Percentiles rank a stretch among this genome's conserved stretches.
phyloP scores from a whole-genome alignment of 2,113 vertebrate genomes.

The Leiothrix lutea region DNA sequence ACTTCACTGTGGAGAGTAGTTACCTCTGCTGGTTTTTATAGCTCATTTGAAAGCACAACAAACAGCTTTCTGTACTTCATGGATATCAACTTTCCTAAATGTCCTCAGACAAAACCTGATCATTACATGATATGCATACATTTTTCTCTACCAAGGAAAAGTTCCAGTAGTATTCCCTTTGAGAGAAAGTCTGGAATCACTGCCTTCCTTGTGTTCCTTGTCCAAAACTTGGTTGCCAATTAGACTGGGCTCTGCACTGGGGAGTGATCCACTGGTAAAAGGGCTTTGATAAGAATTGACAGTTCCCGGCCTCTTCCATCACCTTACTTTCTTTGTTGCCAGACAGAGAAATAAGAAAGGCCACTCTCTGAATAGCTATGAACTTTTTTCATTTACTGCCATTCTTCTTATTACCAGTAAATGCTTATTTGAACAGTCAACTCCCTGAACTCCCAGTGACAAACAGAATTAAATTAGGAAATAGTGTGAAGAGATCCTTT shows the following conservation, averaged over 20 bases:
- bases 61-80: background rate
- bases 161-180: background rate
- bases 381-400: background rate
- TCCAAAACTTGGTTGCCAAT: background rate
- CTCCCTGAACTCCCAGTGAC: background rate
- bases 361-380: background rate
- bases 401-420: background rate
- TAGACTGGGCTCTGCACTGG: background rate
- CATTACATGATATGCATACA: background rate
- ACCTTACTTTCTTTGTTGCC: background rate
- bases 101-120: background rate
- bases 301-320: background rate
- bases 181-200: background rate
- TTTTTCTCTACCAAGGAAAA: background rate
- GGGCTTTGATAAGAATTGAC: background rate
- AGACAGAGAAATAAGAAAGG: background rate
- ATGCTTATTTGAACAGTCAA: background rate
- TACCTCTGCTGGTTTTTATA: background rate
- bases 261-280: background rate
- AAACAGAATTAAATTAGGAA: background rate
- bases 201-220: background rate
- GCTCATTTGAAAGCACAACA: background rate
- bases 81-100: background rate
- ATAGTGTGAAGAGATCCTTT: background rate
- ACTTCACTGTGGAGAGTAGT: background rate